Conservation (phyloP, 2,888 invertebrate species). For the Scrobipalpa atriplicella region DNA sequence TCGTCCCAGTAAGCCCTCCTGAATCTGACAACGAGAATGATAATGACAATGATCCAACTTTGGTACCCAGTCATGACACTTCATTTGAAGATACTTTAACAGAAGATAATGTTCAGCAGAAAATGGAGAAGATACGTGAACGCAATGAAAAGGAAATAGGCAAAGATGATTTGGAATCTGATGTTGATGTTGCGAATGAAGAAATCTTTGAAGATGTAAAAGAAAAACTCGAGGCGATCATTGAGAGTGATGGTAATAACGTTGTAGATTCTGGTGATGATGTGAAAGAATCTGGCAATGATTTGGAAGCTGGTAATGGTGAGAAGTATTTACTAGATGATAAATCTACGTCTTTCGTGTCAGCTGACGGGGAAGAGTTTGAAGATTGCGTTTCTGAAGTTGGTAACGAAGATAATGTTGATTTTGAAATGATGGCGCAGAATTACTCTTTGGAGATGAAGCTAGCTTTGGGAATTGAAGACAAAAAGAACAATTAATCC, state of each 20-base stretch:
- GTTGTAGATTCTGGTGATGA: background rate
- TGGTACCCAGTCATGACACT: constrained; percentile 56
- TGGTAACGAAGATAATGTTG: constrained; percentile 28
- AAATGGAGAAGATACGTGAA: constrained; percentile 35
- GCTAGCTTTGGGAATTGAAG: constrained; percentile 60
- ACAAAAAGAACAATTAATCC: constrained; percentile 31
- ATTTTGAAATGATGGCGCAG: constrained; percentile 55
- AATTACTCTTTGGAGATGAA: constrained; percentile 75
- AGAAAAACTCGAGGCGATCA: background rate
- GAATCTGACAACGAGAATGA: constrained; percentile 46
- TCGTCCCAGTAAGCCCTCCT: constrained; percentile 44
- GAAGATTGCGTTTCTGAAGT: constrained; percentile 65
- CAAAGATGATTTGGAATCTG: constrained; percentile 44
- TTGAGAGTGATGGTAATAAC: background rate
- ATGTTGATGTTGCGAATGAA: constrained; percentile 8
- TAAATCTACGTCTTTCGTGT: constrained; percentile 7
- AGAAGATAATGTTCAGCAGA: constrained; percentile 46
- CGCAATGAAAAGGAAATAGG: constrained; percentile 25
- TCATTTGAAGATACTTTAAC: constrained; percentile 67
- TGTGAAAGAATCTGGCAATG: background rate
- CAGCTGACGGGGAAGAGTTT: constrained; percentile 51
- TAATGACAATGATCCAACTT: constrained; percentile 56
- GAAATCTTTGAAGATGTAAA: constrained; percentile 43
- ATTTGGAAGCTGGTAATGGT: background rate
- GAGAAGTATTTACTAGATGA: constrained; percentile 1